phyloP scores from a whole-genome alignment of 2,113 vertebrate species.

The Piprites chloris region DNA sequence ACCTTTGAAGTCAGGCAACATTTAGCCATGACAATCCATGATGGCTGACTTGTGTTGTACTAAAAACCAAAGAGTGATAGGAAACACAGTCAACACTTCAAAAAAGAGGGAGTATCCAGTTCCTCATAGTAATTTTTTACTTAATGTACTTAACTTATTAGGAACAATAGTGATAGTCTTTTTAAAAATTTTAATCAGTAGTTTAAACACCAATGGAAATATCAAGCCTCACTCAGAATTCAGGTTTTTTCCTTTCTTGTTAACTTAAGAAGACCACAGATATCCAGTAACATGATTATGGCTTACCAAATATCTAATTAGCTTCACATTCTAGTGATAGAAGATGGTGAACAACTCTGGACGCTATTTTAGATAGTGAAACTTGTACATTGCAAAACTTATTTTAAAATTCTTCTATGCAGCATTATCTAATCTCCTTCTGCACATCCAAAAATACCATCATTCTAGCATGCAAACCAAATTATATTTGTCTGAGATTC shows the following conservation, averaged over 20 bases:
- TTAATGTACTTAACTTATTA: background rate
- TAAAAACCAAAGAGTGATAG: background rate
- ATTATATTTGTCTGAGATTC: slow-evolving; percentile 51
- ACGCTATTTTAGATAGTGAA: slow-evolving; percentile 10
- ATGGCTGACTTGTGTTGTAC: background rate
- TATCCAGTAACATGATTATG: background rate
- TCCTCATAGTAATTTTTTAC: background rate
- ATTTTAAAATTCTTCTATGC: slow-evolving; percentile 40
- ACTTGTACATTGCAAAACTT: slow-evolving; percentile 17
- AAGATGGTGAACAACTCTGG: background rate
- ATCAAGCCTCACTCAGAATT: background rate
- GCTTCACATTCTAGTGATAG: background rate
- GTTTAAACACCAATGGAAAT: background rate
- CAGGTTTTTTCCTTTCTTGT: background rate
- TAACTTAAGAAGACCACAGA: background rate
- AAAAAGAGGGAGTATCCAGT: background rate
- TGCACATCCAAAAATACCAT: slow-evolving; percentile 55
- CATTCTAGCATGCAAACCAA: slow-evolving; percentile 25
- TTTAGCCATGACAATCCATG: background rate
- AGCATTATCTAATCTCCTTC: slow-evolving; percentile 57
- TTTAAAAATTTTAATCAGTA: background rate
- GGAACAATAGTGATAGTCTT: background rate
- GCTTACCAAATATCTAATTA: background rate
- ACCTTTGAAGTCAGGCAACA: background rate
- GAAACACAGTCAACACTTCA: background rate